phyloP scores from a whole-genome alignment of 2,888 invertebrate species.

The Drosophila meridiana region DNA sequence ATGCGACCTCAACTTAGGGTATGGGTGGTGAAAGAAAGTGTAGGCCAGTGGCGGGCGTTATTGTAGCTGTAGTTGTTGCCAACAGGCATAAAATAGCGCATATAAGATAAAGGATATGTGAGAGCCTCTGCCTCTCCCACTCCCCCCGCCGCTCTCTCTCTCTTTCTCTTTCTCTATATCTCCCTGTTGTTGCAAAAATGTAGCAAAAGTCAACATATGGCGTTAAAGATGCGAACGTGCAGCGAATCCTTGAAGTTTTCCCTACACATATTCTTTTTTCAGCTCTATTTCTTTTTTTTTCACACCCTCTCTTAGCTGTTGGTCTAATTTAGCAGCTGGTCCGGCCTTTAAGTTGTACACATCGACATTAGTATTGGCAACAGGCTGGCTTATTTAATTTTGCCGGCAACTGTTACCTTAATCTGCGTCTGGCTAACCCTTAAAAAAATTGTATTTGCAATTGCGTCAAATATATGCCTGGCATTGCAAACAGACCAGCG shows the following conservation, averaged over 20 bases:
- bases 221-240: conserved; percentile 85
- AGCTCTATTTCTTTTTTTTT: conserved; percentile 35
- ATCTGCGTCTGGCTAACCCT: neutral
- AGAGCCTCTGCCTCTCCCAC: neutral
- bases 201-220: conserved; percentile 84
- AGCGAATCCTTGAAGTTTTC: conserved; percentile 79
- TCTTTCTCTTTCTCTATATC: neutral
- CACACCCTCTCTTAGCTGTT: conserved; percentile 33
- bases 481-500: conserved; percentile 17
- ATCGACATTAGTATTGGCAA: conserved; percentile 54
- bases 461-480: conserved; percentile 46
- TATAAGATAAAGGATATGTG: conserved; percentile 75
- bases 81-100: conserved; percentile 76
- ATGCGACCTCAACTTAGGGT: neutral
- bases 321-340: conserved; percentile 51
- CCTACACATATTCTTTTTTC: conserved; percentile 8
- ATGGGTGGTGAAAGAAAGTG: conserved; percentile 16
- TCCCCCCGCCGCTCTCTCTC: neutral
- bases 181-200: conserved; percentile 68
- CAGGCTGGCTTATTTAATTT: conserved; percentile 40
- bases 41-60: conserved; percentile 48
- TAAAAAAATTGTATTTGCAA: conserved; percentile 20
- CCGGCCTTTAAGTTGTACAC: conserved; percentile 37
- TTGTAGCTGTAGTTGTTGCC: conserved; percentile 47
- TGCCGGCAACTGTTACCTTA: conserved; percentile 41